Base-by-base conservation (phyloP, 2,113 vertebrate genomes). In the Macroglossus sobrinus region DNA sequence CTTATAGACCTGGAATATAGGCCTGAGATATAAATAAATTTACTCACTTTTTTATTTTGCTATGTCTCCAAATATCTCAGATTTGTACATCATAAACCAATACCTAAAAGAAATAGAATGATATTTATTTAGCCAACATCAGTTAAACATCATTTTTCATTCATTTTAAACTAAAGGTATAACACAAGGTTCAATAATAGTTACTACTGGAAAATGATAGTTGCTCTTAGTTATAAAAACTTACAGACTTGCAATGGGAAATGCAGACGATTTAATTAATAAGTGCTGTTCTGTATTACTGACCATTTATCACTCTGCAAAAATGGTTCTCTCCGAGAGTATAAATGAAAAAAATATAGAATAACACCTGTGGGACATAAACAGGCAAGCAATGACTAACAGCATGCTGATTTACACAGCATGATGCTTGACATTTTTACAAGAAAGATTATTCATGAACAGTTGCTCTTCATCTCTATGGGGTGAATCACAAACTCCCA, bases 261-360 rank as follows among this genome's bases (percentile, higher is more conserved):
- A 71, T 30, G 24, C 4, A 38, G 5, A 80, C 63, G 26, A 64
- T 40, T 91, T 91, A 84, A 59, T 75, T 88, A 30, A 55, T 35
- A 93, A 75, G 1, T 64, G 4, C 5, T 75, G 12, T 57, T 88
- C 15, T 75, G 24, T 68, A 63, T 91, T 72, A 86, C 21, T 61
- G 33, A 57, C 45, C 84, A 63, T 85, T 85, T 88, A 69, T 71
- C 53, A 71, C 4, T 84, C 35, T 69, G 33, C 38, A 95, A 30
- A 91, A 75, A 26, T 84, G 15, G 22, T 80, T 91, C 8, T 35
- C 18, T 89, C 19, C 12, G n/a, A 79, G 53, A 75, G 15, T 89
- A 85, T 45, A 95, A 95, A 92, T 28, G 53, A 19, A 35, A 69
- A 69, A 90, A 28, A 50, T 68, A 68, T 68, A 79, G 91, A 92